These are phyloP conservation scores for Zaprionus africanus DNA, from an alignment of 1,140 invertebrate species.

Conservation along the genomic window DNA sequence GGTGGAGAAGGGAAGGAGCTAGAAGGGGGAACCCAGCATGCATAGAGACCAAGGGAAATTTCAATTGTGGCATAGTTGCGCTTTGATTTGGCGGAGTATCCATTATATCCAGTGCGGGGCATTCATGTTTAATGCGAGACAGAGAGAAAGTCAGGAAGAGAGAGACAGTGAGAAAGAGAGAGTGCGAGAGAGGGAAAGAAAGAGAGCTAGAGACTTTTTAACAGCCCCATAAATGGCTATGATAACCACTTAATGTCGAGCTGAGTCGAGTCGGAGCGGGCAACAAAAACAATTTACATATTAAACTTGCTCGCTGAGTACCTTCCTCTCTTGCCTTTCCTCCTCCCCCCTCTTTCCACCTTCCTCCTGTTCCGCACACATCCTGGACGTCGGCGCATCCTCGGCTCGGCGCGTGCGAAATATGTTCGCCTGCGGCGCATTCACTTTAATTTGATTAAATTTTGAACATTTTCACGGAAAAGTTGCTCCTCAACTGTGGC, in stretches of 20 bases:
- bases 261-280: slow-evolving; percentile 37
- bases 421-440: slow-evolving; percentile 80
- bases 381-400: slow-evolving; percentile 28
- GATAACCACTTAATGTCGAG: slow-evolving; percentile 83
- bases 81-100: slow-evolving; percentile 41
- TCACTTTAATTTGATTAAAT: slow-evolving; percentile 84
- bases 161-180: neutral
- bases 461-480: slow-evolving; percentile 83
- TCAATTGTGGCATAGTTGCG: slow-evolving; percentile 17
- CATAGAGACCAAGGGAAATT: neutral
- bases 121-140: slow-evolving; percentile 68
- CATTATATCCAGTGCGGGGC: slow-evolving; percentile 6
- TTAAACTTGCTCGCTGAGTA: slow-evolving; percentile 66
- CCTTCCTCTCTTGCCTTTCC: slow-evolving; percentile 8
- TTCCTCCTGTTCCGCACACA: slow-evolving; percentile 19
- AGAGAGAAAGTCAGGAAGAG: neutral
- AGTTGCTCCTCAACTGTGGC: slow-evolving; percentile 66
- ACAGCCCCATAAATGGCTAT: slow-evolving; percentile 84
- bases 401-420: slow-evolving; percentile 71
- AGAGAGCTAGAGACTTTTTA: slow-evolving; percentile 74
- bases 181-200: neutral
- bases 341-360: neutral
- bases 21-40: neutral
- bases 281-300: slow-evolving; percentile 81
- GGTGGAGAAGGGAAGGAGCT: neutral